Percentiles rank a stretch among this genome's conserved stretches.
phyloP scores from a whole-genome alignment of 2,113 vertebrate species.

The Pollachius pollachius region DNA sequence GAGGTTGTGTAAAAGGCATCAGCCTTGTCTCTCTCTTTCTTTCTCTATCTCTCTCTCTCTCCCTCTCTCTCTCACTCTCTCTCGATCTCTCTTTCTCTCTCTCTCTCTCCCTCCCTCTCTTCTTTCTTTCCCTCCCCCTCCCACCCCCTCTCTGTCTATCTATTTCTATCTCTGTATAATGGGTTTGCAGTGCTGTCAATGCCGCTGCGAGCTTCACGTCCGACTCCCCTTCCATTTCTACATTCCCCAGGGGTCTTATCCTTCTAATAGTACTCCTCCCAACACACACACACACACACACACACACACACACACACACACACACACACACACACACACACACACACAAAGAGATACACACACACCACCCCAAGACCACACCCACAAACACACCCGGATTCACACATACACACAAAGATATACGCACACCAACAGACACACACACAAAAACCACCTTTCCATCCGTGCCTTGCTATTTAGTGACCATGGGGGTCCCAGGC shows the following conservation, averaged over 20 bases:
- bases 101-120: neutral
- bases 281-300: neutral
- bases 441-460: neutral
- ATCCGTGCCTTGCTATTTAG: neutral
- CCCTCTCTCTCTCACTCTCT: neutral
- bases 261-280: conserved; percentile 24
- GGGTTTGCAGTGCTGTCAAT: neutral
- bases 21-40: conserved; percentile 6
- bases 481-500: conserved; percentile 11
- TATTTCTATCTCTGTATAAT: conserved; percentile 11
- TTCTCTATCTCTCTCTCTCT: neutral
- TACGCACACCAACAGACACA: neutral
- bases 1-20: neutral
- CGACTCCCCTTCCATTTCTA: neutral
- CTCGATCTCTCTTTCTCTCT: neutral
- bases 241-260: conserved; percentile 20
- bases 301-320: no score
- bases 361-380: neutral
- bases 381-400: no score
- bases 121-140: neutral
- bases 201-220: neutral
- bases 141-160: neutral
- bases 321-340: no score
- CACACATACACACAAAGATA: neutral
- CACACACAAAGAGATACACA: neutral